phyloP scores from a whole-genome alignment of 2,888 invertebrate genomes.

The Abrostola tripartita region DNA sequence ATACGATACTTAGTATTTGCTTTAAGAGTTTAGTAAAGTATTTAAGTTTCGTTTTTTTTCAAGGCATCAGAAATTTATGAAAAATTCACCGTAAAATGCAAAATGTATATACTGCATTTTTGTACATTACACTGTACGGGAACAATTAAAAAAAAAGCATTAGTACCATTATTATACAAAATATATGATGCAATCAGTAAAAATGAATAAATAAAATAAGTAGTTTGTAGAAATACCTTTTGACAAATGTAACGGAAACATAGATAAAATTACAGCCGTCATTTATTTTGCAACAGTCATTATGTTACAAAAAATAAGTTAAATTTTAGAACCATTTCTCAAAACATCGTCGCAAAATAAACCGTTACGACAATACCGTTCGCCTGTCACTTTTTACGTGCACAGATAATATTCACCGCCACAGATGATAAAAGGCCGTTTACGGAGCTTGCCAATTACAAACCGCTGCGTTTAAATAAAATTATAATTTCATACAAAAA shows the following conservation, averaged over 20 bases:
- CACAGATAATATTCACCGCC: constrained; percentile 52
- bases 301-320: constrained; percentile 1
- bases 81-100: too few species aligned
- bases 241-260: too few species aligned
- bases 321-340: constrained; percentile 11
- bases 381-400: constrained; percentile 50
- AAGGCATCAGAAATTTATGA: too few species aligned
- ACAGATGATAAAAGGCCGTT: constrained; percentile 59
- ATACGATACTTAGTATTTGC: neutral
- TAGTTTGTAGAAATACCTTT: too few species aligned
- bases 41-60: too few species aligned
- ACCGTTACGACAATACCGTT: constrained; percentile 39
- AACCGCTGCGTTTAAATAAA: constrained; percentile 63
- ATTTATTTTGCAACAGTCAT: neutral
- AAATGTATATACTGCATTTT: too few species aligned
- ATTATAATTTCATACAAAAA: constrained; percentile 70
- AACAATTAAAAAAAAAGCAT: too few species aligned
- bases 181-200: too few species aligned
- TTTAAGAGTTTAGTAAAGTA: neutral
- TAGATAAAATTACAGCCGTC: too few species aligned
- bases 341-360: constrained; percentile 23
- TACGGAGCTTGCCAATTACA: constrained; percentile 65
- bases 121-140: too few species aligned
- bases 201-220: too few species aligned
- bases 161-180: too few species aligned